phyloP scores from a whole-genome alignment of 1,140 invertebrate genomes.

The Euborellia annulipes region DNA sequence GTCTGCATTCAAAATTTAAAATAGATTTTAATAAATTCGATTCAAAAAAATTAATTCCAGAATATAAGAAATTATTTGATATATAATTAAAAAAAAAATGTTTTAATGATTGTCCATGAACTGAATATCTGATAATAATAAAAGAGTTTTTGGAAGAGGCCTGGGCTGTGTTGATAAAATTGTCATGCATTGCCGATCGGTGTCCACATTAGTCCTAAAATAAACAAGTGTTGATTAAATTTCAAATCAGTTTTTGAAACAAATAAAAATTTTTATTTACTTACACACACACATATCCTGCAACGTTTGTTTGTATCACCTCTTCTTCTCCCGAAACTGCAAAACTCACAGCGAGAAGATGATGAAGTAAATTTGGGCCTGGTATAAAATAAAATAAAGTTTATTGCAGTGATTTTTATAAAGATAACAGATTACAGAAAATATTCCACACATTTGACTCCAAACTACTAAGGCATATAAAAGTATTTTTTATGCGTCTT shows the following conservation, averaged over 20 bases:
- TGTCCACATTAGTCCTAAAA: slow-evolving; percentile 75
- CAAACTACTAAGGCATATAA: neutral
- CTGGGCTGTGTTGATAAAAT: slow-evolving; percentile 83
- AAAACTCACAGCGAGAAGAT: slow-evolving; percentile 76
- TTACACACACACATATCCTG: slow-evolving; percentile 89
- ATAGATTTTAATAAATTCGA: slow-evolving; percentile 4
- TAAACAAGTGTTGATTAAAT: slow-evolving; percentile 13
- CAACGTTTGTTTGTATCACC: slow-evolving; percentile 73
- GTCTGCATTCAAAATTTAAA: slow-evolving; percentile 22
- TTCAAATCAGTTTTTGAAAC: slow-evolving; percentile 6
- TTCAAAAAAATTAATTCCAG: neutral
- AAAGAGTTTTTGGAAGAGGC: slow-evolving; percentile 68
- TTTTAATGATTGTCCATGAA: slow-evolving; percentile 72
- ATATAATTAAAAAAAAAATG: neutral
- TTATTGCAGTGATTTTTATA: neutral
- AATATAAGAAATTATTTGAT: neutral
- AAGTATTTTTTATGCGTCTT: neutral
- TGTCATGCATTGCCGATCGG: slow-evolving; percentile 70
- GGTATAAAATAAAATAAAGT: slow-evolving; percentile 7
- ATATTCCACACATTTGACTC: neutral
- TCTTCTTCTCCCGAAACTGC: slow-evolving; percentile 58
- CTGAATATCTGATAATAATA: slow-evolving; percentile 66
- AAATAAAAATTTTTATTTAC: slow-evolving; percentile 28
- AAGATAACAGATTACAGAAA: neutral
- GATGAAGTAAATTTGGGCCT: slow-evolving; percentile 62